A percentile compares a stretch with the other conserved stretches of the same genome.
phyloP scores from a whole-genome alignment of 92 coral and sea anemone species.

The Hydrozoanthus gracilis region DNA sequence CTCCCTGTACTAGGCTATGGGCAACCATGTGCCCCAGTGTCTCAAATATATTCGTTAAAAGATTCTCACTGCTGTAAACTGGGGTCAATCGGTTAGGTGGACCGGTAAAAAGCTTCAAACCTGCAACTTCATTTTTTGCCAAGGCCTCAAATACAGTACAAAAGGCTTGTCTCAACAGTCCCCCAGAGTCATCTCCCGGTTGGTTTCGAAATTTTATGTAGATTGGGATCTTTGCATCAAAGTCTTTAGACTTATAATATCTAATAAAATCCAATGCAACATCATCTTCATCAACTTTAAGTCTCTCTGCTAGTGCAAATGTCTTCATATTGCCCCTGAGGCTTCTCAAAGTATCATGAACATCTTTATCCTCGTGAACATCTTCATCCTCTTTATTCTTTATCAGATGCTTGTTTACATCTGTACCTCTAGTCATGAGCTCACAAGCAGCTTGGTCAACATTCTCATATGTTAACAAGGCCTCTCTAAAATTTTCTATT shows the following conservation, averaged over 20 bases:
- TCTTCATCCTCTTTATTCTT: conserved; percentile 7
- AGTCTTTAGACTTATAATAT: background rate
- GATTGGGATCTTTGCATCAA: conserved; percentile 50
- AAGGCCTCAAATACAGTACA: conserved; percentile 24
- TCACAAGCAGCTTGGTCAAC: conserved; percentile 12
- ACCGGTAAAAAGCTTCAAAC: conserved; percentile 44
- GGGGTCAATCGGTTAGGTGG: conserved; percentile 15
- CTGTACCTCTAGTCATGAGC: conserved; percentile 3
- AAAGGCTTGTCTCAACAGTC: conserved; percentile 61
- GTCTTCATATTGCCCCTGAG: conserved; percentile 16
- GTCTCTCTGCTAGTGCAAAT: conserved; percentile 27
- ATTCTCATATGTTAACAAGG: background rate
- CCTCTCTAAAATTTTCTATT: background rate
- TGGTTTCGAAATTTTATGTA: conserved; percentile 40
- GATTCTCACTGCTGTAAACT: conserved; percentile 46
- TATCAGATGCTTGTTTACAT: conserved; percentile 9
- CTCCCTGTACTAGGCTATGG: conserved; percentile 45
- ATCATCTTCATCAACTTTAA: conserved; percentile 26
- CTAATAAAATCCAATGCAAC: background rate
- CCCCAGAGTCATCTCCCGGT: conserved; percentile 61
- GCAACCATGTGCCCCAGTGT: conserved; percentile 41
- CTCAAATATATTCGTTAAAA: conserved; percentile 42
- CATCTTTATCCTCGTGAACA: background rate
- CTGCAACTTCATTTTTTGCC: conserved; percentile 38
- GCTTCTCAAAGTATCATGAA: conserved; percentile 12